Evolutionary conservation across 2,888 invertebrate species (phyloP).

Genomic region (Eupithecia pulchellata): DNA sequence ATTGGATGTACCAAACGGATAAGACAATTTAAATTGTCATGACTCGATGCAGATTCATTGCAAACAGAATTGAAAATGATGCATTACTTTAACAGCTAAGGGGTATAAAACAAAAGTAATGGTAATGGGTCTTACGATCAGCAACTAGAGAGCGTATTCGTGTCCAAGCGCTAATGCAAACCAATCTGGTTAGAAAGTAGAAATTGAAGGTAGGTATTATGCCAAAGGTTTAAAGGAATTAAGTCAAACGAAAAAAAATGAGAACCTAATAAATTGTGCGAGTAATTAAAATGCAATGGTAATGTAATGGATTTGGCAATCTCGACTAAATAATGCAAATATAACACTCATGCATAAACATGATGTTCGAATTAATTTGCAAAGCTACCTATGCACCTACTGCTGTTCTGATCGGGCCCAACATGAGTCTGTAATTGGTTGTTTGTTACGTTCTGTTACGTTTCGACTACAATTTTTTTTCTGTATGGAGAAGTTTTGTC

Average conservation of each 20-base stretch:
- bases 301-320: conserved; percentile 39
- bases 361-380: conserved; percentile 51
- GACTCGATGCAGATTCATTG: conserved; percentile 52
- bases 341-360: conserved; percentile 43
- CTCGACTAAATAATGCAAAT: conserved; percentile 23
- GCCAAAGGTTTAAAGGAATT: conserved; percentile 45
- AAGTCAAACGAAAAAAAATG: conserved; percentile 12
- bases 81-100: conserved; percentile 56
- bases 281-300: conserved; percentile 31
- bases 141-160: conserved; percentile 70
- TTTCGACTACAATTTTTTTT: neutral
- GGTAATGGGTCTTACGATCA: conserved; percentile 65
- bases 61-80: conserved; percentile 75
- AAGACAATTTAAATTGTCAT: conserved; percentile 17
- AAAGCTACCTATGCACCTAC: conserved; percentile 27
- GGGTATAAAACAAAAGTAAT: conserved; percentile 73
- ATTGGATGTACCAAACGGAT: neutral
- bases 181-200: conserved; percentile 81
- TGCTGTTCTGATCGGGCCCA: conserved; percentile 8
- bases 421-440: conserved; percentile 44
- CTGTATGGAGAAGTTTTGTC: neutral
- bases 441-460: neutral
- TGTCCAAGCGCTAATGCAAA: conserved; percentile 68
- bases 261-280: neutral
- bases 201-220: conserved; percentile 64